Evolutionary conservation across 2,888 invertebrate genomes (phyloP).

Genomic region (Acanthacorydalis orientalis): DNA sequence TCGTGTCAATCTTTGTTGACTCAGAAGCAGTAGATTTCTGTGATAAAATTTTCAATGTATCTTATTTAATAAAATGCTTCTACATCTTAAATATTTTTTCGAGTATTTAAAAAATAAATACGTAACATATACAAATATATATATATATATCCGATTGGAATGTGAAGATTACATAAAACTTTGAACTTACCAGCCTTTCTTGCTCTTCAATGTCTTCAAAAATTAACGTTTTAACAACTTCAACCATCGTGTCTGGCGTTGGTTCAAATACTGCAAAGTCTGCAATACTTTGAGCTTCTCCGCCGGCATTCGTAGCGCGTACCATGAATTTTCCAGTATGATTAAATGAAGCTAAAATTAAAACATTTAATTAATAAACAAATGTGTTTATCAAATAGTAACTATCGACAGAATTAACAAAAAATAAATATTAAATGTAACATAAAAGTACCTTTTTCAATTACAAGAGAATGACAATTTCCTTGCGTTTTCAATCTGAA

Average conservation of each 20-base stretch:
- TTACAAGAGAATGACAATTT: slow-evolving; percentile 47
- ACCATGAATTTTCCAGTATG: slow-evolving; percentile 68
- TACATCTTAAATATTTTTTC: too few species aligned
- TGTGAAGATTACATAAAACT: neutral
- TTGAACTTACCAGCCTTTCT: slow-evolving; percentile 25
- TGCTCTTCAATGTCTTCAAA: slow-evolving; percentile 36
- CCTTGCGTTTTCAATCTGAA: slow-evolving; percentile 44
- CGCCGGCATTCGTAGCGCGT: slow-evolving; percentile 53
- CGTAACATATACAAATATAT: too few species aligned
- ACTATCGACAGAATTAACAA: neutral
- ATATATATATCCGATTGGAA: too few species aligned
- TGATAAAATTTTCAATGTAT: slow-evolving; percentile 7
- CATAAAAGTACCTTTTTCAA: slow-evolving; percentile 45
- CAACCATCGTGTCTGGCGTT: slow-evolving; percentile 47
- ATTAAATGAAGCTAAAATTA: slow-evolving; percentile 32
- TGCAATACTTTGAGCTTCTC: slow-evolving; percentile 69
- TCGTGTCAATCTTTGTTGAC: slow-evolving; percentile 4
- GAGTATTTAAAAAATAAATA: too few species aligned
- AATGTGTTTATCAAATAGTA: neutral
- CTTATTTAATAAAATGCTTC: neutral
- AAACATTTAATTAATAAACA: too few species aligned
- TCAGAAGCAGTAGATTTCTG: slow-evolving; percentile 7
- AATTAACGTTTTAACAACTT: slow-evolving; percentile 46
- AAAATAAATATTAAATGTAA: neutral
- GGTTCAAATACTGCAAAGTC: slow-evolving; percentile 59